Percentiles rank a stretch among this genome's conserved stretches.
These are phyloP conservation scores for Pheosia tremula DNA, from an alignment of 2,888 invertebrate genomes.

Conservation along the genomic window DNA sequence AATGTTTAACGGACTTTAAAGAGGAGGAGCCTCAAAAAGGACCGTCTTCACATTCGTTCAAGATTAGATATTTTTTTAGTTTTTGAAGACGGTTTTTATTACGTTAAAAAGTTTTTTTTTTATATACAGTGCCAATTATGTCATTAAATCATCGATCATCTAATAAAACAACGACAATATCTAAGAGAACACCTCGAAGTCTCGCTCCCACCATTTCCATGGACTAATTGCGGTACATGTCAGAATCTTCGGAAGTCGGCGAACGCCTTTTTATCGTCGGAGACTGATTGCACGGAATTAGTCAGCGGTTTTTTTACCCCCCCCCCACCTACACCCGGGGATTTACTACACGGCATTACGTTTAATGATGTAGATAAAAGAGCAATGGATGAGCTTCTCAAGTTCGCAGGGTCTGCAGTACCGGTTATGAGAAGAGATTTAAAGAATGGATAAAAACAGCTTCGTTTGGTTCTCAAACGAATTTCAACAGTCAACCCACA, in stretches of 20 bases:
- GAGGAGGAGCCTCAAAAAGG: too few relatives aligned
- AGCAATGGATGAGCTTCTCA: slow-evolving; percentile 49
- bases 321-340: slow-evolving; percentile 34
- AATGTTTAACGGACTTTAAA: too few relatives aligned
- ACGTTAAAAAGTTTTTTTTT: too few relatives aligned
- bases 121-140: too few relatives aligned
- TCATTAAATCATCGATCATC: background rate
- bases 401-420: slow-evolving; percentile 20
- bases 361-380: slow-evolving; percentile 61
- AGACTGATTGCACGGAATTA: slow-evolving; percentile 69
- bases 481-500: too few relatives aligned
- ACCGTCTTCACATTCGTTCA: too few relatives aligned
- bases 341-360: slow-evolving; percentile 55
- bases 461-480: too few relatives aligned
- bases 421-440: slow-evolving; percentile 13
- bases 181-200: slow-evolving; percentile 10
- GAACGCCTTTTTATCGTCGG: slow-evolving; percentile 55
- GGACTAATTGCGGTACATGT: slow-evolving; percentile 42
- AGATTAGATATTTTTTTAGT: too few relatives aligned
- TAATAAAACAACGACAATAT: background rate
- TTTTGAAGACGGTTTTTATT: too few relatives aligned
- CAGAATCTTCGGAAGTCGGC: slow-evolving; percentile 28
- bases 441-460: background rate
- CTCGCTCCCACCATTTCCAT: slow-evolving; percentile 25
- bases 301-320: slow-evolving; percentile 60